Percentiles rank a stretch among this genome's conserved stretches.
These are phyloP conservation scores for Fragum fragum DNA, from an alignment of 2,888 invertebrate genomes.

Conservation along the genomic window DNA sequence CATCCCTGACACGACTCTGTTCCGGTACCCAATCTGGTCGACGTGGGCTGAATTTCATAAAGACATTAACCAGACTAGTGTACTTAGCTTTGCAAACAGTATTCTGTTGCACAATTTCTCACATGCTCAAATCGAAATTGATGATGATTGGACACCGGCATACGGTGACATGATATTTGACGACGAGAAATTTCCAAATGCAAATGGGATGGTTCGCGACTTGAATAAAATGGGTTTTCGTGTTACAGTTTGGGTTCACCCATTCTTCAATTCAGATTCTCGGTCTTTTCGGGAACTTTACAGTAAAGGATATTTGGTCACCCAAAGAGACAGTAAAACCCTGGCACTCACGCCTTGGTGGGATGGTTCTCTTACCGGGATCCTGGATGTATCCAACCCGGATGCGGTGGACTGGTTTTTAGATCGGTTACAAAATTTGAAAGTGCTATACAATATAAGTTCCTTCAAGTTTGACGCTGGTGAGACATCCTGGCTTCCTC, in stretches of 20 bases:
- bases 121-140: constrained; percentile 90
- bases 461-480: constrained; percentile 96
- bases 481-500: constrained; percentile 80
- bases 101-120: constrained; percentile 73
- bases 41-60: constrained; percentile 94
- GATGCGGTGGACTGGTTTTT: constrained; percentile 92
- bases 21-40: constrained; percentile 94
- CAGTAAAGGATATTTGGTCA: constrained; percentile 88
- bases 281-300: constrained; percentile 94
- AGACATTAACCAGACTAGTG: constrained; percentile 89
- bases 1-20: constrained; percentile 91
- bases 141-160: constrained; percentile 94
- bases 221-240: constrained; percentile 90
- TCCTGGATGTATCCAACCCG: constrained; percentile 96
- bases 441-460: constrained; percentile 91
- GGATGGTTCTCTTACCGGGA: constrained; percentile 91
- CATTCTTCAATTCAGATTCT: constrained; percentile 91
- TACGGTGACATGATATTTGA: constrained; percentile 94
- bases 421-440: constrained; percentile 90
- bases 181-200: constrained; percentile 91
- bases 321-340: constrained; percentile 65
- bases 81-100: constrained; percentile 73
- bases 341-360: constrained; percentile 91
- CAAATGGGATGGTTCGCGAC: constrained; percentile 87
- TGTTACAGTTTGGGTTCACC: constrained; percentile 91